These are phyloP conservation scores for Euura saliciscinereae DNA, from an alignment of 1,140 invertebrate genomes.

Conservation along the genomic window DNA sequence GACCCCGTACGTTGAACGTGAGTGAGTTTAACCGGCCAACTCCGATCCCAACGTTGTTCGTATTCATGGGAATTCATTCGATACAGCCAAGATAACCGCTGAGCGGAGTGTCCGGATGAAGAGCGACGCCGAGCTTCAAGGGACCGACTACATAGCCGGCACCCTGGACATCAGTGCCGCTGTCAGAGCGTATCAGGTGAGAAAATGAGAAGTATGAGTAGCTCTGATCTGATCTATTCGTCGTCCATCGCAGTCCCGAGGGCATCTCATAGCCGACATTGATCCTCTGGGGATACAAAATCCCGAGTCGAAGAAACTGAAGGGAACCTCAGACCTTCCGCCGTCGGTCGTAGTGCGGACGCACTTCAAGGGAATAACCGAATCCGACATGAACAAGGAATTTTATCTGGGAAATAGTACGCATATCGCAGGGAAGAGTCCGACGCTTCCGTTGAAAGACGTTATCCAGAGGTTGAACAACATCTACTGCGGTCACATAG, in stretches of 20 bases:
- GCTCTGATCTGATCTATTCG: background rate
- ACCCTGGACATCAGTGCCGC: conserved; percentile 38
- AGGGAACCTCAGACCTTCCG: conserved; percentile 40
- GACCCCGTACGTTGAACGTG: conserved; percentile 13
- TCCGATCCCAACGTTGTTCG: background rate
- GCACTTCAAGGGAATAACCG: conserved; percentile 60
- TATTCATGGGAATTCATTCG: background rate
- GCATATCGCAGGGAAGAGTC: conserved; percentile 70
- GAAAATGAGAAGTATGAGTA: background rate
- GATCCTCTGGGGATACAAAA: conserved; percentile 73
- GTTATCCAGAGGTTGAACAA: conserved; percentile 80
- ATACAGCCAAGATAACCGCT: background rate
- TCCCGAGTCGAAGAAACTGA: conserved; percentile 46
- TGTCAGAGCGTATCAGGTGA: conserved; percentile 46
- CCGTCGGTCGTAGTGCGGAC: conserved; percentile 44
- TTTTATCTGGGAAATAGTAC: conserved; percentile 74
- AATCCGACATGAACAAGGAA: conserved; percentile 69
- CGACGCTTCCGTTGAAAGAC: conserved; percentile 68
- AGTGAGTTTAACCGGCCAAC: conserved; percentile 20
- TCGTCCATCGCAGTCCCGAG: conserved; percentile 65
- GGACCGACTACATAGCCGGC: conserved; percentile 22
- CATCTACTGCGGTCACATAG: conserved; percentile 71
- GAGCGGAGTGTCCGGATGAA: background rate
- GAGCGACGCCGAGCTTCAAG: conserved; percentile 26
- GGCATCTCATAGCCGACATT: conserved; percentile 79